Conservation (phyloP, 2,888 invertebrate species). For the Pheosia gnoma region DNA sequence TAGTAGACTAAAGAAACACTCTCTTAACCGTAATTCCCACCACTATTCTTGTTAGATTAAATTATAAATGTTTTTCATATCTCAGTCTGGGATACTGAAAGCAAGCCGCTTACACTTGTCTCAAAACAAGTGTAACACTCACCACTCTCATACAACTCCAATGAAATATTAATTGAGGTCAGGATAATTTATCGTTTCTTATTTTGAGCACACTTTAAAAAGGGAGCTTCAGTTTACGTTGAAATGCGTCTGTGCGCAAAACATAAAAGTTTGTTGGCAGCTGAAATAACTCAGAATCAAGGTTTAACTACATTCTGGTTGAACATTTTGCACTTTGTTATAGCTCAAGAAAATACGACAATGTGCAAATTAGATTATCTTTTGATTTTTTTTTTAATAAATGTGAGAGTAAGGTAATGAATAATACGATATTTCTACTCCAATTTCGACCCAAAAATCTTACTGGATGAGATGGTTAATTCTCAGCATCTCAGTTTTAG, state of each 20-base stretch:
- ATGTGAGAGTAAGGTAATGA: too few species aligned
- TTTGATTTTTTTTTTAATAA: too few species aligned
- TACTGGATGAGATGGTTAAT: too few species aligned
- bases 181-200: neutral
- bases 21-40: neutral
- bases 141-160: slow-evolving; percentile 26
- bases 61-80: neutral
- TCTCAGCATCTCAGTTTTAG: too few species aligned
- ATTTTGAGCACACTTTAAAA: neutral
- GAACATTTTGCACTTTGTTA: neutral
- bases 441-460: too few species aligned
- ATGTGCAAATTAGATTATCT: too few species aligned
- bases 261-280: neutral
- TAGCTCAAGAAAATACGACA: too few species aligned
- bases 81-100: neutral
- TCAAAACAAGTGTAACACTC: slow-evolving; percentile 8
- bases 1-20: too few species aligned
- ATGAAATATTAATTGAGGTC: slow-evolving; percentile 26
- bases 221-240: neutral
- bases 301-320: neutral
- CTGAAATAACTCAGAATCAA: slow-evolving; percentile 1
- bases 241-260: neutral
- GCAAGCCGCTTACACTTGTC: neutral
- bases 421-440: too few species aligned
- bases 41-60: neutral